A percentile compares a stretch with the other conserved stretches of the same genome.
These are phyloP conservation scores for Microctenopoma lineatum DNA, from an alignment of 2,797 vertebrate species.

Conservation along the genomic window DNA sequence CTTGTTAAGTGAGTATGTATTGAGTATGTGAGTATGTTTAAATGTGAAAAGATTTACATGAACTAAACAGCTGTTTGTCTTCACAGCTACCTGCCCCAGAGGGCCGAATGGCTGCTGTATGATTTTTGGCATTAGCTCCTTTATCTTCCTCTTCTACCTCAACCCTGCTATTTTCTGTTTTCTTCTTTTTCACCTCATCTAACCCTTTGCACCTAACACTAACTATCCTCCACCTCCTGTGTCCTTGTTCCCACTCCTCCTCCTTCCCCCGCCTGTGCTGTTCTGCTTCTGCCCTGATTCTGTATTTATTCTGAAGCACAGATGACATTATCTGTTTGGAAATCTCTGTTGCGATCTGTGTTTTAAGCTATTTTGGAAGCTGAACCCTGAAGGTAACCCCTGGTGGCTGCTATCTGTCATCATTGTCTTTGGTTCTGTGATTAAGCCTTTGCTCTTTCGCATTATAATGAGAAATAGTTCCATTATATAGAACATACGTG, in stretches of 20 bases:
- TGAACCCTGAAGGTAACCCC: background rate
- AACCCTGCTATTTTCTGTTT: background rate
- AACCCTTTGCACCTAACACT: background rate
- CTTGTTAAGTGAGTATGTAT: no score
- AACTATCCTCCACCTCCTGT: background rate
- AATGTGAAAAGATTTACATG: no score
- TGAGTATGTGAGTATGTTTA: no score
- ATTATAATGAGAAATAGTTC: constrained; percentile 11
- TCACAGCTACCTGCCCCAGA: no score
- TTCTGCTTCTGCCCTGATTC: constrained; percentile 1
- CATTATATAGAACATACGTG: background rate
- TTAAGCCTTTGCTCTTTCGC: constrained; percentile 4
- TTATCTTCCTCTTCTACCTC: background rate
- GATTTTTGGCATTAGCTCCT: background rate
- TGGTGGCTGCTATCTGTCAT: background rate
- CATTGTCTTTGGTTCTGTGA: background rate
- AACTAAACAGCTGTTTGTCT: no score
- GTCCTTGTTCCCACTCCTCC: background rate
- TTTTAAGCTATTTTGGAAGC: constrained; percentile 1
- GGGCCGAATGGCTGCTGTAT: no score
- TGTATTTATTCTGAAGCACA: constrained; percentile 15
- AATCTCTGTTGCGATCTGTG: background rate
- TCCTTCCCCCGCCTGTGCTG: background rate
- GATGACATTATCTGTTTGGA: constrained; percentile 19
- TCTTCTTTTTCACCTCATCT: background rate